Base-by-base conservation (phyloP, 37 sponge, comb jelly and placozoan species). In the Diacarnus erythraeanus region DNA sequence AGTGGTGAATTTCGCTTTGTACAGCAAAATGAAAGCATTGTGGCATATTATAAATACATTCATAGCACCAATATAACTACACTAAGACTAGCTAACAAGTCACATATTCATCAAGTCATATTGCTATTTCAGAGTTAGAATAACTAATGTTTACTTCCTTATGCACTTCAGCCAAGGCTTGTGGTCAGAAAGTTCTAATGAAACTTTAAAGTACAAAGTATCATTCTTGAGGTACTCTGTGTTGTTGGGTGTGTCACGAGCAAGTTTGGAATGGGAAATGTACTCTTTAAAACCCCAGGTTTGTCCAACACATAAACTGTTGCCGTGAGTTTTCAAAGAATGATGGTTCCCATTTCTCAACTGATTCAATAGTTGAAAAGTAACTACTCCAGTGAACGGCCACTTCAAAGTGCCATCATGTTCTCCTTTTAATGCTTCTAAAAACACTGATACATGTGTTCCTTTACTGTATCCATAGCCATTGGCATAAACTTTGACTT, bases 401-500 rank as follows among this genome's bases (percentile, higher is more conserved):
- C 69, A 71, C 2, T 54, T 54, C 1, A 80, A 58, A 35, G 69
- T 30, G 41, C 57, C 60, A 36, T 81, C 74, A 40, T 81, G 37
- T 33, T 59, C 64, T 64, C 82, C 82, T 39, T 41, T 58, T 64
- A 81, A 57, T 26, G 63, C 33, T 12, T 26, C 35, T 20, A 10
- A 33, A 37, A 37, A 72, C 38, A 81, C 74, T 39, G 74, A 81
- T 17, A 81, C 74, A 41, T 81, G 82, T 38, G 82, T 81, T 23
- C 74, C 82, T 25, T 81, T 73, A 20, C 74, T 65, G 29, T 59
- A 27, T 30, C 74, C 65, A 40, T 63, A 0, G 2, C 82, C 82
- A 61, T 61, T 61, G 6, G 82, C 38, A 10, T 63, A 2, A 2
- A 81, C 74, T n/a, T 37, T 26, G 26, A 81, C 34, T 42, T 74